Evolutionary conservation across 2,113 vertebrate species (phyloP).

Genomic region (Pollimyrus isidori): DNA sequence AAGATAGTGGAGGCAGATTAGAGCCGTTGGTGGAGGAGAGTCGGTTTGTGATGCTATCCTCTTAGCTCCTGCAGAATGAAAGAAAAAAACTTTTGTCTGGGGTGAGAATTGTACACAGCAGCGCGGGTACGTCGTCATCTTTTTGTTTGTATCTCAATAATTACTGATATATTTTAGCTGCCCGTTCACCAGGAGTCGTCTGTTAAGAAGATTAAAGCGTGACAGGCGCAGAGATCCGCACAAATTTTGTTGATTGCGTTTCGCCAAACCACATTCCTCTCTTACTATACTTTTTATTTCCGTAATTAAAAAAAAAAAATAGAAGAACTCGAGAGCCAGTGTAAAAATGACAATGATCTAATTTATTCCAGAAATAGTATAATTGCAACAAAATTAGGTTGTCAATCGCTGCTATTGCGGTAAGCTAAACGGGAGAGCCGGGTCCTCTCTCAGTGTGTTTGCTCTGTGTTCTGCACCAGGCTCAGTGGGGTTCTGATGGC

Average conservation of each 20-base stretch:
- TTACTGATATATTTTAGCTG: constrained; percentile 8
- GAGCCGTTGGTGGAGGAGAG: neutral
- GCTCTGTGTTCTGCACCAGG: constrained; percentile 34
- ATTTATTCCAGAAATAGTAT: constrained; percentile 71
- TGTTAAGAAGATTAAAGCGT: constrained; percentile 10
- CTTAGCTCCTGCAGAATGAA: neutral
- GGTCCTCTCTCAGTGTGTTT: constrained; percentile 46
- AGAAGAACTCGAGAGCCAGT: constrained; percentile 10
- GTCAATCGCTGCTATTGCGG: constrained; percentile 45
- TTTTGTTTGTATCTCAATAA: constrained; percentile 12
- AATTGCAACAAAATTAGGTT: constrained; percentile 58
- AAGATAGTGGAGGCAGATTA: constrained; percentile 37
- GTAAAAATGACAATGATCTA: constrained; percentile 13
- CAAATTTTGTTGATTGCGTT: neutral
- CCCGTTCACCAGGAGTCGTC: neutral
- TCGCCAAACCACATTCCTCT: neutral
- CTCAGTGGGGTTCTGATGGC: constrained; percentile 44
- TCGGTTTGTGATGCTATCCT: neutral
- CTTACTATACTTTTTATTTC: constrained; percentile 3
- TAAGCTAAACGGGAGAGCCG: constrained; percentile 43
- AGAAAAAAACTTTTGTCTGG: constrained; percentile 8
- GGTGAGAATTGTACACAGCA: neutral
- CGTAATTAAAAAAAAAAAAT: constrained; percentile 9
- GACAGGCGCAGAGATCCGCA: neutral
- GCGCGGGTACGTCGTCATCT: neutral